These are phyloP conservation scores for Hydractinia echinata DNA, from an alignment of 30 jellyfish, hydroid and myxozoan species.

Conservation along the genomic window DNA sequence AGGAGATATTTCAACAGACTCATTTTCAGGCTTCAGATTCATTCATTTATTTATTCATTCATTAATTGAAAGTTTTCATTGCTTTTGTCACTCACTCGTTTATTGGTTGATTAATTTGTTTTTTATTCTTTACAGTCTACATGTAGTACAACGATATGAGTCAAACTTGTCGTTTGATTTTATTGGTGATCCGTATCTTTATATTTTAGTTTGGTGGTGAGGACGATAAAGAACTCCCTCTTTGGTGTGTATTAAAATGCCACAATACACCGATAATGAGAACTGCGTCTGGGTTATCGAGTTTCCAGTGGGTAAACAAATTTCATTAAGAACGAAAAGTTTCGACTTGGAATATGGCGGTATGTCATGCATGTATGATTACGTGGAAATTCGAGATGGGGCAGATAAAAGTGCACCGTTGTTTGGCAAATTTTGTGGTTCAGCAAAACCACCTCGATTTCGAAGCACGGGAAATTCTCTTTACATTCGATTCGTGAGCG, in stretches of 20 bases:
- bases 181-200: too few species aligned
- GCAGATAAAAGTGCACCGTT: slow-evolving; percentile 45
- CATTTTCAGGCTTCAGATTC: too few species aligned
- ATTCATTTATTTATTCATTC: too few species aligned
- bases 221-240: slow-evolving; percentile 30
- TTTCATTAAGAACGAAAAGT: slow-evolving; percentile 36
- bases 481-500: slow-evolving; percentile 56
- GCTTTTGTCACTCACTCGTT: too few species aligned
- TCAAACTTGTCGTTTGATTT: too few species aligned
- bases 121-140: too few species aligned
- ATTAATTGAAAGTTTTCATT: too few species aligned
- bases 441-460: slow-evolving; percentile 63
- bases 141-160: too few species aligned
- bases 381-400: slow-evolving; percentile 75
- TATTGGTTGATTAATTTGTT: too few species aligned
- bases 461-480: slow-evolving; percentile 53
- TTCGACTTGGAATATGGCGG: slow-evolving; percentile 54
- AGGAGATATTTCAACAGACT: too few species aligned
- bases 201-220: slow-evolving; percentile 74
- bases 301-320: slow-evolving; percentile 60
- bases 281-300: slow-evolving; percentile 65
- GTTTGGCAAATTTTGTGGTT: slow-evolving; percentile 79
- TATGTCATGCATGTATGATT: slow-evolving; percentile 49
- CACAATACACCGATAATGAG: slow-evolving; percentile 50
- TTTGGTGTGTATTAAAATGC: slow-evolving; percentile 8